Percentiles rank a stretch among this genome's conserved stretches.
These are phyloP conservation scores for Linepithema humile DNA, from an alignment of 1,140 invertebrate genomes.

Conservation along the genomic window DNA sequence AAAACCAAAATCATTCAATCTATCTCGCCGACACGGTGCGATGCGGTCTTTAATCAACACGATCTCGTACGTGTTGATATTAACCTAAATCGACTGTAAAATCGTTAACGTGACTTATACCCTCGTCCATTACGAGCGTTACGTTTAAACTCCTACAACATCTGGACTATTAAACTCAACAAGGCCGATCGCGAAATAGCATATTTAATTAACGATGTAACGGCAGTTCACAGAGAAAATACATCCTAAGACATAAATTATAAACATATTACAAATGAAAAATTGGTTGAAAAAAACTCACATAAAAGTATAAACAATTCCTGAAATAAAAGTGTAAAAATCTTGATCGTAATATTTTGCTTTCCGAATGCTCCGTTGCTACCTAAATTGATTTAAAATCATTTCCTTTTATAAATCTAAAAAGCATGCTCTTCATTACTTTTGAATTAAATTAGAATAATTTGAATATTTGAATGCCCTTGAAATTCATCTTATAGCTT, in stretches of 20 bases:
- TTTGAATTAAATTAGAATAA: no score
- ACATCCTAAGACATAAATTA: no score
- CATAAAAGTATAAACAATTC: no score
- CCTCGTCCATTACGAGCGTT: neutral
- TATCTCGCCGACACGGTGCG: no score
- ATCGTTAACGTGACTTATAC: neutral
- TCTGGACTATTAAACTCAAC: neutral
- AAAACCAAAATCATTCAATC: neutral
- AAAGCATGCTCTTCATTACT: no score
- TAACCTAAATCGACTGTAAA: neutral
- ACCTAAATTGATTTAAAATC: no score
- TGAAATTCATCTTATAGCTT: neutral
- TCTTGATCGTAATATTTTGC: no score
- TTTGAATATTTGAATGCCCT: neutral
- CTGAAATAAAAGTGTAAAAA: no score
- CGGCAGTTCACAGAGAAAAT: neutral
- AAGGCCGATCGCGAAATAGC: neutral
- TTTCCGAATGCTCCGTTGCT: no score
- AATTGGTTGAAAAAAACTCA: no score
- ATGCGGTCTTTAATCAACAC: neutral
- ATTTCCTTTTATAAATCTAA: no score
- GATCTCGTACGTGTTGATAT: neutral
- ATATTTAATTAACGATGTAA: neutral
- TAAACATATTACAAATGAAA: no score
- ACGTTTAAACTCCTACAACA: neutral